Evolutionary conservation across 2,888 invertebrate genomes (phyloP).

Genomic region (Xestia rhomboidea): DNA sequence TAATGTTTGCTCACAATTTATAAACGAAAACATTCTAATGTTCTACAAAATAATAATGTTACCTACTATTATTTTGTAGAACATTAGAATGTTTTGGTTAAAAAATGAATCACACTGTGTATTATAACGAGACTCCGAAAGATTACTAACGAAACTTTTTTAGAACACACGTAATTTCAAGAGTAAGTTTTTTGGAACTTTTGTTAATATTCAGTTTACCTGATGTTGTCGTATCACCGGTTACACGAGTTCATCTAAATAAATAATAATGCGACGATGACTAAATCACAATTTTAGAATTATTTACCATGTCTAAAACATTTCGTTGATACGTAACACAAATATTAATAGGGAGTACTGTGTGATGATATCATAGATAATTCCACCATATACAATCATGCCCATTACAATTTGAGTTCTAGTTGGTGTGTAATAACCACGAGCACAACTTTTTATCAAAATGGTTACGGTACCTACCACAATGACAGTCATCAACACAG

Average conservation of each 20-base stretch:
- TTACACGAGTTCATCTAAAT: constrained; percentile 42
- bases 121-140: constrained; percentile 16
- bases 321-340: constrained; percentile 48
- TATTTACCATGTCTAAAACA: constrained; percentile 43
- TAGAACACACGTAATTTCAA: constrained; percentile 39
- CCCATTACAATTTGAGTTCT: constrained; percentile 37
- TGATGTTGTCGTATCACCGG: constrained; percentile 46
- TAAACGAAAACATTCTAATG: too few relatives aligned
- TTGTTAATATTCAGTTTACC: constrained; percentile 46
- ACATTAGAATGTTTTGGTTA: constrained; percentile 18
- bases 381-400: constrained; percentile 26
- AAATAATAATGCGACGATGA: constrained; percentile 57
- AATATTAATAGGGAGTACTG: constrained; percentile 53
- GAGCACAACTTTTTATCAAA: constrained; percentile 38
- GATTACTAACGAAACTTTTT: constrained; percentile 38
- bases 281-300: constrained; percentile 54
- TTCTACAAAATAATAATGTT: too few relatives aligned
- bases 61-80: constrained; percentile 15
- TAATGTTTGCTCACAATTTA: constrained; percentile 4
- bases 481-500: not conserved
- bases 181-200: constrained; percentile 23
- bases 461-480: not conserved
- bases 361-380: constrained; percentile 60
- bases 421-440: constrained; percentile 10
- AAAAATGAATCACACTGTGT: constrained; percentile 46